Conservation (phyloP, 2,113 vertebrate genomes). For the Rhynchomys soricoides region DNA sequence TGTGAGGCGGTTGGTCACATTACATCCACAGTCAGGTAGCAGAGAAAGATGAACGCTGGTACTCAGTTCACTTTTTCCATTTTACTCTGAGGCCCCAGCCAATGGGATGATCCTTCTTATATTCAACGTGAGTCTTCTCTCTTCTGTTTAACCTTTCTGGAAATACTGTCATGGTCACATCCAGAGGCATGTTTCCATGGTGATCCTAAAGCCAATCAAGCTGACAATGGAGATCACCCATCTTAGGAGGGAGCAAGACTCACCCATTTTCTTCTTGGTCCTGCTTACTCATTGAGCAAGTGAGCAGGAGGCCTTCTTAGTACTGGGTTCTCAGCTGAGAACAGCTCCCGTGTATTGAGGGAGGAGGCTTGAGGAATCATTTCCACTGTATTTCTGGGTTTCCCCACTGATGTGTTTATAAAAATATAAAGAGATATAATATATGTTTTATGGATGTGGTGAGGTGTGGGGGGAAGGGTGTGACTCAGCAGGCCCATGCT, state of each 20-base stretch:
- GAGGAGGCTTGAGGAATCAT: background rate
- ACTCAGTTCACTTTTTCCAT: background rate
- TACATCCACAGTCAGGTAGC: background rate
- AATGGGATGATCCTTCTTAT: background rate
- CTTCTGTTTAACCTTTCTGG: background rate
- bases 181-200: background rate
- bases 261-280: background rate
- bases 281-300: too few relatives aligned
- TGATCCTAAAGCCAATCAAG: background rate
- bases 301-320: background rate
- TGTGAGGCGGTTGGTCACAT: background rate
- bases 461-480: too few relatives aligned
- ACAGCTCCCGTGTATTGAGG: accelerated
- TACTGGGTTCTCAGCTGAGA: background rate
- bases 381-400: background rate
- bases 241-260: background rate
- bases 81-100: background rate
- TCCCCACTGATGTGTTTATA: too few relatives aligned
- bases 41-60: background rate
- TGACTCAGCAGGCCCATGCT: too few relatives aligned
- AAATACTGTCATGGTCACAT: background rate
- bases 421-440: too few relatives aligned
- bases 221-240: background rate
- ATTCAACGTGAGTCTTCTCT: background rate
- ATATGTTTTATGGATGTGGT: too few relatives aligned